Percentiles rank a stretch among this genome's conserved stretches.
Conservation (phyloP, 2,888 invertebrate species). For the Polymixis lichenea region DNA sequence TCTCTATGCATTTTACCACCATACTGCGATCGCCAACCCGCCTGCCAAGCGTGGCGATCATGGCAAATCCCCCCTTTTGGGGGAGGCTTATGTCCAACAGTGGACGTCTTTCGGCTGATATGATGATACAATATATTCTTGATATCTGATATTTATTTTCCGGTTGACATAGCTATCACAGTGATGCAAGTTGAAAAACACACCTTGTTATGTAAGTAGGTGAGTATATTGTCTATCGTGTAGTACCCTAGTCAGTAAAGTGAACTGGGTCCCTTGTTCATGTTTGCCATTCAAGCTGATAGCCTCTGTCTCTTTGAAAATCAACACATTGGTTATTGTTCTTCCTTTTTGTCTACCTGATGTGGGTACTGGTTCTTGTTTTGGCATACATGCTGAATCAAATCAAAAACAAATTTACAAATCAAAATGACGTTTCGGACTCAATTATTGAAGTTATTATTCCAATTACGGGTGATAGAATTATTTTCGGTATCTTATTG, state of each 20-base stretch:
- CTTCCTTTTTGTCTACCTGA: neutral
- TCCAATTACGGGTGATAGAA: neutral
- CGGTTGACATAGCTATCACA: neutral
- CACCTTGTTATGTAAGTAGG: neutral
- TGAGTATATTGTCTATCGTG: conserved; percentile 7
- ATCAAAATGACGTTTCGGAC: neutral
- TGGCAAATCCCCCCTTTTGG: too few relatives aligned
- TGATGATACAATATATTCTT: neutral
- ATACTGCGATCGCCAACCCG: too few relatives aligned
- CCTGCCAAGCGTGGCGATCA: too few relatives aligned
- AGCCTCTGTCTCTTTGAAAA: conserved; percentile 26
- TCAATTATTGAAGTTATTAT: neutral
- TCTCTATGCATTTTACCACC: too few relatives aligned
- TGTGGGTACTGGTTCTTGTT: neutral
- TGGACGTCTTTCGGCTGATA: too few relatives aligned
- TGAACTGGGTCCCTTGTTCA: conserved; percentile 26
- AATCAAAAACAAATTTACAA: too few relatives aligned
- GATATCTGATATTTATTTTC: neutral
- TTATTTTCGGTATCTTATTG: neutral
- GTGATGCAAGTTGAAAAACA: neutral
- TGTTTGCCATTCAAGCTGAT: conserved; percentile 26
- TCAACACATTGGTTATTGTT: conserved; percentile 36
- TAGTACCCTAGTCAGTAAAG: conserved; percentile 6
- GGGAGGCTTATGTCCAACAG: too few relatives aligned
- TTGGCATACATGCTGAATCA: neutral